Evolutionary conservation across 1,140 invertebrate genomes (phyloP), one percentile per base, ranked within the genome.

Genomic region (Lineus longissimus): DNA sequence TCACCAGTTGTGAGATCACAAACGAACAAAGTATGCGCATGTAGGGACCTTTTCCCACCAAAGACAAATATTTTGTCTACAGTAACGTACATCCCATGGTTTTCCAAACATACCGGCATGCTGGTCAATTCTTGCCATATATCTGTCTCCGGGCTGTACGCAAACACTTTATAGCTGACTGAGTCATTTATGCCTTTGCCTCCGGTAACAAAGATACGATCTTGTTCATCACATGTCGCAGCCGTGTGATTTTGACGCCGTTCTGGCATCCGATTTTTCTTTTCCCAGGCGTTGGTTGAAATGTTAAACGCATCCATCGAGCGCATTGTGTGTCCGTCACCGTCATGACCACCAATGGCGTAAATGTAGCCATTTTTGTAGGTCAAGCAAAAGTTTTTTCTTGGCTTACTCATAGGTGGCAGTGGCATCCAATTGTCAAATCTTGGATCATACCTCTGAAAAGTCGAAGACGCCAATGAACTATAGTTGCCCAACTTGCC

Each of bases 401-500:
- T 55, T 19, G 78, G 74, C 60, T 81, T 79, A 60, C 76, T 78
- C 76, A 81, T 79, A n/a, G 76, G 66, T 2, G 76, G 67, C n/a
- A 80, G 66, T 61, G 79, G 75, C 67, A 69, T 76, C 80, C 80
- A 81, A 4, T 69, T 70, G 62, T 80, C 79, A 66, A 76, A 80
- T 22, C 79, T 66, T 1, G 80, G 79, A 65, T 81, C 80, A 65
- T 79, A 81, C 54, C 80, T 63, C 62, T 79, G 81, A 62, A 78
- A 81, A 22, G 77, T 59, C 1, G 76, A 74, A 11, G 77, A 78
- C 13, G 80, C 78, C 25, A 80, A 79, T 51, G 72, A 76, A 62
- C 81, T 78, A 63, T 79, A 80, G 15, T 15, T 36, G 4, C 33
- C 33, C 4, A 15, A 36, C 56, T 80, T 80, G 2, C 80, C 80